phyloP scores from a whole-genome alignment of 2,797 vertebrate genomes.

The Capromys pilorides region DNA sequence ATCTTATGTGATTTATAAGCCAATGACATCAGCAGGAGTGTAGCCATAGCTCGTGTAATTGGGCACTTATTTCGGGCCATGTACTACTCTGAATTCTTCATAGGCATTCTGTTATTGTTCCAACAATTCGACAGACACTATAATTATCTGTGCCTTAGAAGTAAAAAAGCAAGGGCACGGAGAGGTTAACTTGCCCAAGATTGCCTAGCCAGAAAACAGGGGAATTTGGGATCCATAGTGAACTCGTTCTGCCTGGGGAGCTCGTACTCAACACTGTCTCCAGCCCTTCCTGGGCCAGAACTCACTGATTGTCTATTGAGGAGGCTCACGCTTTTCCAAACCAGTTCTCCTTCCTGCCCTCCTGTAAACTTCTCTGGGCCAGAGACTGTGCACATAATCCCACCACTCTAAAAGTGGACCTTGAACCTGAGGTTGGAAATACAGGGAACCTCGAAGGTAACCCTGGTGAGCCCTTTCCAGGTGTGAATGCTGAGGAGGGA shows the following conservation, averaged over 20 bases:
- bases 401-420: neutral
- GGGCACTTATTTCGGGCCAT: neutral
- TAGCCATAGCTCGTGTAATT: neutral
- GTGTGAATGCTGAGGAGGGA: neutral
- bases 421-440: constrained; percentile 11
- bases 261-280: neutral
- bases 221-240: neutral
- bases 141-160: neutral
- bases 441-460: neutral
- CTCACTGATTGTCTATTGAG: neutral
- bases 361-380: neutral
- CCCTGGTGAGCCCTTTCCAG: neutral
- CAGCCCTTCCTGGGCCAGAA: neutral
- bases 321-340: neutral
- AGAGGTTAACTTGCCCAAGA: neutral
- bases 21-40: neutral
- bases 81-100: neutral
- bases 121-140: neutral
- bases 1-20: neutral
- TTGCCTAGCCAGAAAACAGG: neutral
- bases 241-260: neutral
- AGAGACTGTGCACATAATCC: neutral
- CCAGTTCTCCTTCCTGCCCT: neutral
- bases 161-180: neutral
- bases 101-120: neutral